Conservation (phyloP, 2,888 invertebrate genomes). For the Lysandra coridon region DNA sequence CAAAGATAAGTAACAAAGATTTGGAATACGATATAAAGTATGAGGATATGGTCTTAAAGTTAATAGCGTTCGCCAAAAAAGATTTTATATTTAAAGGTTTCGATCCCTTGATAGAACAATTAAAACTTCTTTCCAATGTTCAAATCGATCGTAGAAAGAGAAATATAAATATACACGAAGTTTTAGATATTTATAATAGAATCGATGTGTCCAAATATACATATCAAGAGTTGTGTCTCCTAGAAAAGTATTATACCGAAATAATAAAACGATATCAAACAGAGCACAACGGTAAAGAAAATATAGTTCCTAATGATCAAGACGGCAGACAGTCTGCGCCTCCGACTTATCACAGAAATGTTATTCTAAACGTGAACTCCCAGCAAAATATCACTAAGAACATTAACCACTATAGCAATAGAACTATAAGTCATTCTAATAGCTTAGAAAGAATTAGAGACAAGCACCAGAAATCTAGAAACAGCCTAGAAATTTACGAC, state of each 20-base stretch:
- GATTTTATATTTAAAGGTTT: conserved; percentile 75
- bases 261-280: conserved; percentile 66
- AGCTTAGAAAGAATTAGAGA: conserved; percentile 50
- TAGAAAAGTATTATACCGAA: conserved; percentile 74
- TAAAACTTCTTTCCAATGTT: conserved; percentile 65
- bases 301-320: conserved; percentile 48
- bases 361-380: conserved; percentile 57
- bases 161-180: conserved; percentile 64
- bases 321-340: conserved; percentile 48
- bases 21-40: conserved; percentile 71
- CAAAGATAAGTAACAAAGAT: conserved; percentile 63
- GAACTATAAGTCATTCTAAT: conserved; percentile 48
- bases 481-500: conserved; percentile 64
- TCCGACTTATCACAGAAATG: conserved; percentile 54
- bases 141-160: conserved; percentile 61
- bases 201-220: conserved; percentile 69
- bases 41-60: conserved; percentile 70
- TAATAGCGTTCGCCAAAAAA: conserved; percentile 73
- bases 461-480: conserved; percentile 49
- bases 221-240: conserved; percentile 70
- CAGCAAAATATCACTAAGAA: conserved; percentile 53
- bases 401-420: conserved; percentile 51
- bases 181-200: conserved; percentile 66
- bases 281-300: conserved; percentile 57
- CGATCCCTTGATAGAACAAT: conserved; percentile 70